Base-by-base conservation (phyloP, 2,888 invertebrate species). In the Neoitamus cyanurus region DNA sequence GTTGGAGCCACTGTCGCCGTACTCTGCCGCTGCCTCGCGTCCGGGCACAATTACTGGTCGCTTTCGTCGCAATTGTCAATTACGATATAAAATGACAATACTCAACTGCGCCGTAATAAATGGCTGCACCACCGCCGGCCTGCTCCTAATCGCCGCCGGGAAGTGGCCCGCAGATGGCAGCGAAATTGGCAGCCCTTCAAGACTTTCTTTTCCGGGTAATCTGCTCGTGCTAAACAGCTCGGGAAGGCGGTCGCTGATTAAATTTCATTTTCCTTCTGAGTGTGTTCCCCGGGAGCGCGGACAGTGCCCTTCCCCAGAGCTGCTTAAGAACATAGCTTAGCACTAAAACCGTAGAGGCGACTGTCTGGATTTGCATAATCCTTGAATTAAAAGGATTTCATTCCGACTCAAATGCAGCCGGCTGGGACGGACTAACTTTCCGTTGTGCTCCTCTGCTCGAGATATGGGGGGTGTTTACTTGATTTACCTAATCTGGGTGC, bases 41-140 rank as follows among this genome's bases (percentile, higher is more conserved):
- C 7, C 34, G 34, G 34, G 37, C 11, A 13, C 48, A 80, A 80
- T 80, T 58, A 80, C 31, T 34, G 58, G 34, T 25, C 58, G 31
- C 34, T 80, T 58, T 6, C 58, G 80, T 58, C 80, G 80, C 80
- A 58, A 34, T 48, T 80, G 80, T 58, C 80, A 68, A 80, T 80
- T 80, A 58, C 31, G 58, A 58, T 34, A 15, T 13, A 58, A 48
- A 31, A n/a, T n/a, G n/a, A n/a, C n/a, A 58, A 80, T 80, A 58
- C 13, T 34, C 25, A 13, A 13, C 9, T 58, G 58, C 58, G 25
- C 5, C 31, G 30, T n/a, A 58, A n/a, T 20, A 42, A 48, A 48
- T 48, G 48, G 20, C 7, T 48, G 48, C 7, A 20, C 2, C 37
- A 11, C 37, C 31, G 7, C 37, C 31, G 7, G 37, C 37, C 7